Conservation (phyloP, 35 echinoderm and acorn worm species). For the Chiridota heheva region DNA sequence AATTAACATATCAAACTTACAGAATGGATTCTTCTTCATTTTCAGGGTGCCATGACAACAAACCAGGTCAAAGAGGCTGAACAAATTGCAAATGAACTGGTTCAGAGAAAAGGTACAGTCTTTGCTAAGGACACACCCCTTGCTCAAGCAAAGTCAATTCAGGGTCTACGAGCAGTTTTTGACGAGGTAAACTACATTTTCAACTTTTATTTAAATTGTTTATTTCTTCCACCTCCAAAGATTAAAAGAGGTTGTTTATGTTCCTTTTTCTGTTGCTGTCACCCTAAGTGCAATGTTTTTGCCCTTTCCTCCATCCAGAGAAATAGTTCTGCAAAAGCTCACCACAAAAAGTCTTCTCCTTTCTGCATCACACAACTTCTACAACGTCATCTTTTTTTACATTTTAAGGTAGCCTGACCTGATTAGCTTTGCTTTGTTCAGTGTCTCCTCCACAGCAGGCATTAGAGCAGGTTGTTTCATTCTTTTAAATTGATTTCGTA, state of each 20-base stretch:
- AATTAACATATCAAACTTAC: too few species aligned
- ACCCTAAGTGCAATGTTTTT: neutral
- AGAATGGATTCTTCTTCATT: too few species aligned
- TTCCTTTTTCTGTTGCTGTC: neutral
- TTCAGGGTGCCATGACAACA: constrained; percentile 95
- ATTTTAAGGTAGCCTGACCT: too few species aligned
- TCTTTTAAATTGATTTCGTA: too few species aligned
- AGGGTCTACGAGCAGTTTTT: constrained; percentile 96
- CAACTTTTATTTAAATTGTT: neutral
- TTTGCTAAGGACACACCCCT: constrained; percentile 87
- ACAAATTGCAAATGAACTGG: constrained; percentile 80
- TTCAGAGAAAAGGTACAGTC: constrained; percentile 65
- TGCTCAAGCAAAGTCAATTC: constrained; percentile 86
- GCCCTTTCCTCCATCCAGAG: too few species aligned
- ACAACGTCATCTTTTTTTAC: too few species aligned
- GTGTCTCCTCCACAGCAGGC: too few species aligned
- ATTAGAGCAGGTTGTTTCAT: too few species aligned
- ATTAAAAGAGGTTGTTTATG: neutral
- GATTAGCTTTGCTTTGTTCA: too few species aligned
- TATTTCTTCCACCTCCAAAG: neutral
- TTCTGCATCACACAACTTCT: too few species aligned
- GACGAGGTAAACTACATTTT: constrained; percentile 68
- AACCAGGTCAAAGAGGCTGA: constrained; percentile 77
- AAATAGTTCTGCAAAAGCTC: too few species aligned
- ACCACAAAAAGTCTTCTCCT: too few species aligned